A percentile compares a stretch with the other conserved stretches of the same genome.
Evolutionary conservation across 2,888 invertebrate species (phyloP).

Genomic region (Morpho achilles): DNA sequence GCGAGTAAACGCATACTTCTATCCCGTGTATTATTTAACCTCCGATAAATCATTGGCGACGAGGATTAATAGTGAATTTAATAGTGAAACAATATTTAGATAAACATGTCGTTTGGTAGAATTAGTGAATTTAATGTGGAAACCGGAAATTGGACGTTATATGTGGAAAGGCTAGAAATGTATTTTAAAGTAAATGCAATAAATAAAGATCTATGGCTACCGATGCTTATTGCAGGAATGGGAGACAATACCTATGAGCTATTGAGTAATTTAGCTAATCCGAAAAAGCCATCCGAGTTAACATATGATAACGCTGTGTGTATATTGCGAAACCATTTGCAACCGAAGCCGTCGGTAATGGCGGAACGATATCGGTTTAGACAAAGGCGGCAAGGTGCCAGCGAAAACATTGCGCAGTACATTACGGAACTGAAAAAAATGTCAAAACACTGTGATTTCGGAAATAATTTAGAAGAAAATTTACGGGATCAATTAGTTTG

Average conservation of each 20-base stretch:
- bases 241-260: background rate
- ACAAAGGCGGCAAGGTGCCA: background rate
- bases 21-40: too few species aligned
- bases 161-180: background rate
- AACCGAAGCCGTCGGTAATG: slow-evolving; percentile 21
- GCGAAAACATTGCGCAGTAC: too few species aligned
- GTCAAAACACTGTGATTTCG: slow-evolving; percentile 3
- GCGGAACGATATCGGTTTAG: slow-evolving; percentile 9
- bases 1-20: too few species aligned
- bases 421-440: too few species aligned
- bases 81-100: too few species aligned
- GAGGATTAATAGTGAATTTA: too few species aligned
- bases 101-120: too few species aligned
- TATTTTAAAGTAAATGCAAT: background rate
- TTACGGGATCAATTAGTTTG: slow-evolving; percentile 13
- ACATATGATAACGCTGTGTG: background rate
- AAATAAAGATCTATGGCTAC: background rate
- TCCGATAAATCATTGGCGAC: too few species aligned
- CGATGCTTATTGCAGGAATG: background rate
- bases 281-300: slow-evolving; percentile 1
- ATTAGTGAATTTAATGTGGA: too few species aligned
- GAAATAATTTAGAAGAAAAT: slow-evolving; percentile 4
- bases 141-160: background rate
- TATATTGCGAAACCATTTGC: background rate
- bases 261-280: background rate